These are phyloP conservation scores for Netelia virgata DNA, from an alignment of 2,888 invertebrate species.

Conservation along the genomic window DNA sequence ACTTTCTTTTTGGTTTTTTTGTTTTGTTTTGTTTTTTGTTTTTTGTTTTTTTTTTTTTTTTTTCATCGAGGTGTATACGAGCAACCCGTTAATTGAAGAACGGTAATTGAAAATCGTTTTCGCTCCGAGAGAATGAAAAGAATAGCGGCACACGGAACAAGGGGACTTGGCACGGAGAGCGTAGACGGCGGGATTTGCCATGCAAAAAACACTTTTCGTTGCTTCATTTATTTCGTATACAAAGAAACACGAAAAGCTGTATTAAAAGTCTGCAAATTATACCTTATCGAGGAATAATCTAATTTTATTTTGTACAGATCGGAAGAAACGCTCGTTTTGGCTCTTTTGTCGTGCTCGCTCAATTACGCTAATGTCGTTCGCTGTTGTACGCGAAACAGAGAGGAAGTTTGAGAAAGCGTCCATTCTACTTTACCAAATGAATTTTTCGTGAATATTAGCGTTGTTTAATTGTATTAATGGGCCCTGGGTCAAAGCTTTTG, in stretches of 20 bases:
- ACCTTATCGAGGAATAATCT: not conserved
- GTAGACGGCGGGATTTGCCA: not conserved
- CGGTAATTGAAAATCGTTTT: constrained; percentile 58
- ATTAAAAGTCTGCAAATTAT: not conserved
- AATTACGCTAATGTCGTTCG: constrained; percentile 56
- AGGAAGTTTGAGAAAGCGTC: constrained; percentile 6
- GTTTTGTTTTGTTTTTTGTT: not conserved
- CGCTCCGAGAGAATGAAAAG: constrained; percentile 14
- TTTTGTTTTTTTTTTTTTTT: not conserved
- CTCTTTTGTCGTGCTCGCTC: constrained; percentile 35
- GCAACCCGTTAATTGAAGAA: constrained; percentile 49
- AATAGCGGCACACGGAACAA: constrained; percentile 9
- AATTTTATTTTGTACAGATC: constrained; percentile 24
- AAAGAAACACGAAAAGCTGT: constrained; percentile 2
- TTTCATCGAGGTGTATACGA: not conserved
- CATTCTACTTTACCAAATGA: constrained; percentile 29
- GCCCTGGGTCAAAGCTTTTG: not conserved
- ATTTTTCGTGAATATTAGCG: constrained; percentile 39
- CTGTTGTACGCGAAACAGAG: constrained; percentile 4
- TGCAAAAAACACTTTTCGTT: not conserved
- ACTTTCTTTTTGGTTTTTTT: constrained; percentile 15
- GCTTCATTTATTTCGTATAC: not conserved
- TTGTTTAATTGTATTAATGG: constrained; percentile 24
- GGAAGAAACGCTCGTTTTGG: constrained; percentile 24
- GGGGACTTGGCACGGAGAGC: not conserved